Base-by-base conservation (phyloP, 2,888 invertebrate species). In the Rhagium mordax region DNA sequence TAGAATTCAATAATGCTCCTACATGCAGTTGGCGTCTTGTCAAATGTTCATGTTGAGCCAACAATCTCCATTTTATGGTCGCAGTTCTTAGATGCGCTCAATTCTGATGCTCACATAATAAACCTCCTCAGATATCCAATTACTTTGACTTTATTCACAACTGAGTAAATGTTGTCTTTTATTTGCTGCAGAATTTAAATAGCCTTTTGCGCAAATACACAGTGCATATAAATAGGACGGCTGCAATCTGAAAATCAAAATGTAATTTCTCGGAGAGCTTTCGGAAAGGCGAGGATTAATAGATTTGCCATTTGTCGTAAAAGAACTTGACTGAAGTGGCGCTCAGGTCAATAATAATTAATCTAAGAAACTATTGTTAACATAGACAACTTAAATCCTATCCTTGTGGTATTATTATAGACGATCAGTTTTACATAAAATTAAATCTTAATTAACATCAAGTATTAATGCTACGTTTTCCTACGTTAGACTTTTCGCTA, bases 11-110 rank as follows among this genome's bases (percentile, higher is more conserved):
- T 78, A 78, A 75, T 75, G 74, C 75, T 70, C 61, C 69, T 70
- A 78, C 77, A 78, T 74, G 75, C 77, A 74, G 70, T 77, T 77
- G 77, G 77, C 77, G 68, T 75, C 75, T 72, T 75, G 77, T 78
- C 77, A 78, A 78, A 78, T 70, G 77, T 66, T 77, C 68, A 59
- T 61, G 72, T 76, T 72, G 70, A 66, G 60, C 69, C 75, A 55
- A 65, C 60, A 55, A 75, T 62, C 69, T 71, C 60, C 41, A 18
- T 66, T 69, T 67, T 67, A 61, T 64, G 27, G 24, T 29, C 61
- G 13, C 18, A 33, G 21, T 55, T 66, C 71, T n/a, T 49, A 61
- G 61, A 67, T 20, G 59, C 33, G 33, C 27, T 48, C 18, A 47
- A 53, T 61, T 24, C 49, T 49, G 57, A 61, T 69, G 70, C 61